Base-by-base conservation (phyloP, 2,797 vertebrate species). In the Centroberyx gerrardi region DNA sequence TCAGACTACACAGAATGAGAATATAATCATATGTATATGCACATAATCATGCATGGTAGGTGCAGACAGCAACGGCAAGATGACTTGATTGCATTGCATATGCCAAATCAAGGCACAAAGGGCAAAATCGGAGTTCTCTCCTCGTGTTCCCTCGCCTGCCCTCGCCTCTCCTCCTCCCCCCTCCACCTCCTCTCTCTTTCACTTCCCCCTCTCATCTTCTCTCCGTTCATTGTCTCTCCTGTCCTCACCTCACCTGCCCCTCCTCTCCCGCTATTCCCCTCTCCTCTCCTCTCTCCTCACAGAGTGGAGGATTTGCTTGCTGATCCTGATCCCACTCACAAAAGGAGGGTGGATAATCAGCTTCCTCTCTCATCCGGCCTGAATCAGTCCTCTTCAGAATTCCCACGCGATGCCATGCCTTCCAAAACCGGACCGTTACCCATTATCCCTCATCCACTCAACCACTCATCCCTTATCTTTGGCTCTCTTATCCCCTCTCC, bases 381-480 rank as follows among this genome's bases (percentile, higher is more conserved):
- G 76, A 90, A 81, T 82, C 40, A 13, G 64, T 62, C 77, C 80
- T 72, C 80, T 72, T 84, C 81, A 73, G 76, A 90, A 87, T 87
- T 90, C 83, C 87, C 83, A 85, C 29, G 38, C 33, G 75, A 81
- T 75, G 64, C 79, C 60, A 68, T 74, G 75, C 82, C 78, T 85
- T 80, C 77, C 58, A 31, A 91, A 90, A 87, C 42, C 4, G 51
- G 82, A 89, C 87, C 58, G 78, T 68, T 82, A 68, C 18, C 78
- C 81, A 89, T 92, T 88, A 90, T 90, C 86, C 89, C 84, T 87
- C 85, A 87, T 89, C 87, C 83, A 68, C 85, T 86, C 81, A 74
- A 75, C 83, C 76, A 82, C 80, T 88, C 83, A 83, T 85, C 80
- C 81, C 67, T 85, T 87, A 89, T 88, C 87, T 87, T 86, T 87